These are phyloP conservation scores for Coronaproctus castanopsis DNA, from an alignment of 2,888 invertebrate genomes.

Conservation along the genomic window DNA sequence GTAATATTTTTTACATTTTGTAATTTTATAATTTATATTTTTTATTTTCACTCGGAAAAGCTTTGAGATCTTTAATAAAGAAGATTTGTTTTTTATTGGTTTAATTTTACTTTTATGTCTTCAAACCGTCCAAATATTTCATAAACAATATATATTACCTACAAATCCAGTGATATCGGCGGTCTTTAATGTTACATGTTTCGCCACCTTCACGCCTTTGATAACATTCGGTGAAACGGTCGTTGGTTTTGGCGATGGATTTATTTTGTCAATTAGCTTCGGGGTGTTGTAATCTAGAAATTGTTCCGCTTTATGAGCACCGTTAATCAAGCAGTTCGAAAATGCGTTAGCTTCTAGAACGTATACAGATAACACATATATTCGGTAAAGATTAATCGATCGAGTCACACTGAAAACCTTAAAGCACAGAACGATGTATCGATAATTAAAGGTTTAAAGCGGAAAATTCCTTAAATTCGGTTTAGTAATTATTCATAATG, in stretches of 20 bases:
- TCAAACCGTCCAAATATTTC: too few species aligned
- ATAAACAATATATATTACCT: too few species aligned
- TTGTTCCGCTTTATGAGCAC: conserved; percentile 42
- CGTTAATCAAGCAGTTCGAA: conserved; percentile 41
- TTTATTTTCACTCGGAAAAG: too few species aligned
- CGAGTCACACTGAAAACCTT: background rate
- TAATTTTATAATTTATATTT: too few species aligned
- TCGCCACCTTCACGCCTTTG: conserved; percentile 38
- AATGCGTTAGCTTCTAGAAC: conserved; percentile 40
- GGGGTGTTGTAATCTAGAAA: conserved; percentile 38
- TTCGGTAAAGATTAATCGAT: background rate
- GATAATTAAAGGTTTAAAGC: too few species aligned
- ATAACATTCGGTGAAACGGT: conserved; percentile 36
- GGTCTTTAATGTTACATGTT: conserved; percentile 42
- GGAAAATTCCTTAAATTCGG: too few species aligned
- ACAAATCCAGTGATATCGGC: conserved; percentile 45
- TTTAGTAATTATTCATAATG: too few species aligned
- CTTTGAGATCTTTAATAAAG: too few species aligned
- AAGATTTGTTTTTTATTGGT: too few species aligned
- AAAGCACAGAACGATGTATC: too few species aligned
- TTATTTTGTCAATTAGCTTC: conserved; percentile 36
- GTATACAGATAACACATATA: conserved; percentile 14
- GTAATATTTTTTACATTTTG: too few species aligned
- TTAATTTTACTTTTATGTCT: too few species aligned
- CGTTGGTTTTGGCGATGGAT: conserved; percentile 28